These are phyloP conservation scores for Syrmaticus mikado DNA, from an alignment of 2,113 vertebrate species.

Conservation along the genomic window DNA sequence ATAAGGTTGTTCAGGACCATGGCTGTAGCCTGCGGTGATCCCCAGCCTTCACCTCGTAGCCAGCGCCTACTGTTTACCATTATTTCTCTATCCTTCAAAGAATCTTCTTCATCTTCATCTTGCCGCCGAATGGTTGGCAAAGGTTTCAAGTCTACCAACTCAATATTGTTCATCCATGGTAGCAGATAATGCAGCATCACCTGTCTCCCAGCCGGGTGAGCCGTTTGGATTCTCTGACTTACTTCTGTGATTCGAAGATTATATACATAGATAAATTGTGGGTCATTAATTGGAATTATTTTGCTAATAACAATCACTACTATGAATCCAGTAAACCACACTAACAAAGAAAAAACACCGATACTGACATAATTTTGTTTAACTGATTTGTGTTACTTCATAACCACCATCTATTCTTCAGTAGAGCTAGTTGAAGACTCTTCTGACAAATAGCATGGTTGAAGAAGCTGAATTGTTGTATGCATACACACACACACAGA, in stretches of 20 bases:
- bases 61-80: conserved; percentile 97
- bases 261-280: neutral
- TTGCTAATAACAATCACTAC: neutral
- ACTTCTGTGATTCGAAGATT: conserved; percentile 83
- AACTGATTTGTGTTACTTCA: neutral
- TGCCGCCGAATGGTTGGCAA: conserved; percentile 81
- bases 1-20: conserved; percentile 99
- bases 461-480: neutral
- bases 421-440: neutral
- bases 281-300: neutral
- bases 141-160: conserved; percentile 92
- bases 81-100: conserved; percentile 86
- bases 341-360: neutral
- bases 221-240: conserved; percentile 97
- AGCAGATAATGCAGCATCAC: conserved; percentile 98
- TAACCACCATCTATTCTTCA: neutral
- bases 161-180: conserved; percentile 99
- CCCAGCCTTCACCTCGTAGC: conserved; percentile 97
- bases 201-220: conserved; percentile 94
- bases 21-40: conserved; percentile 93
- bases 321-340: neutral
- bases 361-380: neutral
- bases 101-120: conserved; percentile 92
- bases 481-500: neutral
- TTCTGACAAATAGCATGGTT: neutral